Conservation (phyloP, 1,140 invertebrate species). For the Helicorthomorpha holstii region DNA sequence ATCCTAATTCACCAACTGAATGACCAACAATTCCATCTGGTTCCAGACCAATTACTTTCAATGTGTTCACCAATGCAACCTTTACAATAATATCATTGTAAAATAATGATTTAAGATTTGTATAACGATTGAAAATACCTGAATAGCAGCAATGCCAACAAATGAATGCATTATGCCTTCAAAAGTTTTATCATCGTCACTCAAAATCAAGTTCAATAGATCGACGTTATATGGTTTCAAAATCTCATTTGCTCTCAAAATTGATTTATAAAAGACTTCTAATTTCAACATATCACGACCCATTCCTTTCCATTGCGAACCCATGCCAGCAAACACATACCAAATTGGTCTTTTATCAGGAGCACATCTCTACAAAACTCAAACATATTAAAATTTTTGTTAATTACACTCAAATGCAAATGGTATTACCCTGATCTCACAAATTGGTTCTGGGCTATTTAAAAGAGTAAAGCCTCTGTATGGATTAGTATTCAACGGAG, state of each 20-base stretch:
- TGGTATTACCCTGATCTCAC: not conserved
- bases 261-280: slow-evolving; percentile 55
- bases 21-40: slow-evolving; percentile 92
- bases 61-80: slow-evolving; percentile 72
- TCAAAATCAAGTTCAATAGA: slow-evolving; percentile 59
- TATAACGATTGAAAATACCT: slow-evolving; percentile 33
- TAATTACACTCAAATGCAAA: too few relatives aligned
- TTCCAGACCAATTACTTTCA: slow-evolving; percentile 54
- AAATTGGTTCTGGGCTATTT: not conserved
- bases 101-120: slow-evolving; percentile 5
- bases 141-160: slow-evolving; percentile 82
- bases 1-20: slow-evolving; percentile 85
- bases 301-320: slow-evolving; percentile 91
- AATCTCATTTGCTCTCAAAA: slow-evolving; percentile 53
- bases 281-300: slow-evolving; percentile 62
- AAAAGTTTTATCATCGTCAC: slow-evolving; percentile 52
- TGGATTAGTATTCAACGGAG: not conserved
- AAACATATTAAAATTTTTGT: not conserved
- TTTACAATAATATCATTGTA: slow-evolving; percentile 31
- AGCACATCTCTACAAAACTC: slow-evolving; percentile 28
- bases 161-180: slow-evolving; percentile 76
- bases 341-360: slow-evolving; percentile 53
- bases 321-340: slow-evolving; percentile 94
- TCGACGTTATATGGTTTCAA: slow-evolving; percentile 60
- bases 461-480: slow-evolving; percentile 2